phyloP scores from a whole-genome alignment of 2,888 invertebrate species.

The Megastigmus dorsalis region DNA sequence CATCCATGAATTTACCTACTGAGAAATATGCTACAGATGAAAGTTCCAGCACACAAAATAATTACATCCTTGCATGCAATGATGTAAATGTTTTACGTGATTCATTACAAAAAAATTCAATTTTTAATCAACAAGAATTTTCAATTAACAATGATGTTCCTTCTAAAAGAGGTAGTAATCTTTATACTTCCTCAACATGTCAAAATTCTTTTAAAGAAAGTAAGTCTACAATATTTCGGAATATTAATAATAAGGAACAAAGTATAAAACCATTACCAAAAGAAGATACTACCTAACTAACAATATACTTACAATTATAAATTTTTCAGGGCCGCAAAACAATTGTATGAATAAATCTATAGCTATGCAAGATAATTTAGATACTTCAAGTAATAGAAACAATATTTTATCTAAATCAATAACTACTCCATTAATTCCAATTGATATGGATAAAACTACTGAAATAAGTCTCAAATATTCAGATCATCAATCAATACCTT shows the following conservation, averaged over 20 bases:
- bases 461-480: constrained; percentile 11
- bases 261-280: neutral
- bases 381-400: neutral
- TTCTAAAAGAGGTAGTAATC: neutral
- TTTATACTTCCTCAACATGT: neutral
- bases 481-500: neutral
- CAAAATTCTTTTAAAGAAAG: constrained; percentile 6
- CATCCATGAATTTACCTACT: constrained; percentile 52
- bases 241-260: neutral
- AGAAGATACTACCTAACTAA: neutral
- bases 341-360: neutral
- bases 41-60: neutral
- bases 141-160: neutral
- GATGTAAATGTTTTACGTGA: constrained; percentile 39
- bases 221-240: neutral
- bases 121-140: constrained; percentile 19
- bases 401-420: constrained; percentile 8
- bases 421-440: neutral
- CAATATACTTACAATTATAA: neutral
- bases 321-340: neutral
- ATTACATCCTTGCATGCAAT: constrained; percentile 26
- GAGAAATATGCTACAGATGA: constrained; percentile 31
- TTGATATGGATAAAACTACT: constrained; percentile 30
- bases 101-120: constrained; percentile 35
- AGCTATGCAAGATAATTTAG: neutral